Conservation (phyloP, 2,113 vertebrate genomes). For the Dromaius novaehollandiae region DNA sequence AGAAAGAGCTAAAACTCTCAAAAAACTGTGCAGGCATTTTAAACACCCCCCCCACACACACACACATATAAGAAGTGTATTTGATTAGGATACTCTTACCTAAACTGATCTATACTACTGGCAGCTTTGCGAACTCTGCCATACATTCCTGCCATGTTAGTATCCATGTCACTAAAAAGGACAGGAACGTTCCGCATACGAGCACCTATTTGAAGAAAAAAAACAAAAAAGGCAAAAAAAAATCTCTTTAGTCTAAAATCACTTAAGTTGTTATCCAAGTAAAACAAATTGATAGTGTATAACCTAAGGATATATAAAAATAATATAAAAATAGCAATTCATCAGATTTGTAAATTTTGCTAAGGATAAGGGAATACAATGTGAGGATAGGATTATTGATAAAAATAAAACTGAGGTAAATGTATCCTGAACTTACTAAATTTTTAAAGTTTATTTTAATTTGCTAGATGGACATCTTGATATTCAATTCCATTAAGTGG, state of each 20-base stretch:
- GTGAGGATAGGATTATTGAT: not conserved
- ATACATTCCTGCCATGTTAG: slow-evolving; percentile 84
- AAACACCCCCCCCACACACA: not conserved
- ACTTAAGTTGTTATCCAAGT: not conserved
- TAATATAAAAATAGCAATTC: not conserved
- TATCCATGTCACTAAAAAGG: slow-evolving; percentile 88
- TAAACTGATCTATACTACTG: slow-evolving; percentile 94
- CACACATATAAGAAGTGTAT: accelerated
- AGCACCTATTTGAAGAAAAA: slow-evolving; percentile 74
- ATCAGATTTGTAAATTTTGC: not conserved
- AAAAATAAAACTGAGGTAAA: not conserved
- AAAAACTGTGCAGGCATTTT: not conserved
- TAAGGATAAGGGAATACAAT: not conserved
- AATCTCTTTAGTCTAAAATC: not conserved
- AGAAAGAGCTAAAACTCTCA: not conserved
- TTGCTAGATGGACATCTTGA: not conserved
- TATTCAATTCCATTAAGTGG: not conserved
- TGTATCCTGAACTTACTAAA: not conserved
- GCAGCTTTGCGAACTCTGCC: slow-evolving; percentile 94
- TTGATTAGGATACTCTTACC: slow-evolving; percentile 72
- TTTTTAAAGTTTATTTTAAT: not conserved
- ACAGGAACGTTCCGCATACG: slow-evolving; percentile 90
- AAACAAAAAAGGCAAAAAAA: not conserved
- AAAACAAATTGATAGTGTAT: accelerated
- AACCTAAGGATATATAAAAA: not conserved